These are phyloP conservation scores for Anastrepha ludens DNA, from an alignment of 1,140 invertebrate species.

Conservation along the genomic window DNA sequence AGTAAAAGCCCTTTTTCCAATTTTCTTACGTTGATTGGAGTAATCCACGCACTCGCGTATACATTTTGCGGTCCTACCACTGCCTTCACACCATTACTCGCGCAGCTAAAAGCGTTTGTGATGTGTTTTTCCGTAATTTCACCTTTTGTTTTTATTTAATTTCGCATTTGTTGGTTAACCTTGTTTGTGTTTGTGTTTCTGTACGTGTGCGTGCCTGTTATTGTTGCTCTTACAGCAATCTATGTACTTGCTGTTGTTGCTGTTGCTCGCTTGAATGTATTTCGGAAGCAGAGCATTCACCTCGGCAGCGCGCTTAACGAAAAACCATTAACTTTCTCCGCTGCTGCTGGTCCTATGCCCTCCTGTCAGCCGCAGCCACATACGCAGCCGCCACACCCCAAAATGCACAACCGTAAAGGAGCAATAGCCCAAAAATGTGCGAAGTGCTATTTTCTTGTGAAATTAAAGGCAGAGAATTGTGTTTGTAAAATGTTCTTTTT, in stretches of 20 bases:
- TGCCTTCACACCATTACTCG: background rate
- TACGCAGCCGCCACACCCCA: background rate
- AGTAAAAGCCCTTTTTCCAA: conserved; percentile 22
- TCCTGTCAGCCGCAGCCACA: no score
- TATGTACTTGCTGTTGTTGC: background rate
- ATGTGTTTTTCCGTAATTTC: background rate
- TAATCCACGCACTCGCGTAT: background rate
- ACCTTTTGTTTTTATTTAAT: conserved; percentile 47
- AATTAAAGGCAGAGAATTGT: background rate
- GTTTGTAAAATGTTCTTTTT: background rate
- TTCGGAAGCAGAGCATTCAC: background rate
- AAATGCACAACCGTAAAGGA: background rate
- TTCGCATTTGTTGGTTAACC: background rate
- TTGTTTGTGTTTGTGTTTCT: background rate
- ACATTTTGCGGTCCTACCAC: background rate
- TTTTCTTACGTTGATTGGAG: conserved; percentile 16
- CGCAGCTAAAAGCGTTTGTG: background rate
- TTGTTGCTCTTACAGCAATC: background rate
- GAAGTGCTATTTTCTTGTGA: background rate
- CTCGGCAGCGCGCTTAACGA: background rate
- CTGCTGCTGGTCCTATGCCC: background rate
- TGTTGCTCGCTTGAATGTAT: background rate
- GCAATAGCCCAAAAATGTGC: background rate
- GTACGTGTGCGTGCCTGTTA: background rate
- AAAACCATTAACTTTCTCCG: background rate